phyloP scores from a whole-genome alignment of 2,888 invertebrate genomes.

The Drosophila anomalata region DNA sequence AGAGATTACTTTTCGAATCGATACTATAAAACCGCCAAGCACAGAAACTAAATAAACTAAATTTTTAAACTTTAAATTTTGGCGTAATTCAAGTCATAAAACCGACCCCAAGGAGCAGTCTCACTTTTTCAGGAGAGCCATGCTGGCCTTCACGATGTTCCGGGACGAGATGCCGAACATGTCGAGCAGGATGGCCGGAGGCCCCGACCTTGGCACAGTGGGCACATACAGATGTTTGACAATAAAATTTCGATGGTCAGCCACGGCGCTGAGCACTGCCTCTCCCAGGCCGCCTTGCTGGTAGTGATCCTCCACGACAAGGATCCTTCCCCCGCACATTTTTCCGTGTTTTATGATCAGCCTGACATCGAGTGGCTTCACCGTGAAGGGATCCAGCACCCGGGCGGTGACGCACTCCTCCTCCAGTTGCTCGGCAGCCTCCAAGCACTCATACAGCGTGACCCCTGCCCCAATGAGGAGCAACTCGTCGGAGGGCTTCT shows the following conservation, averaged over 20 bases:
- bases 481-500: slow-evolving; percentile 90
- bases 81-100: not conserved
- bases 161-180: slow-evolving; percentile 94
- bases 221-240: slow-evolving; percentile 92
- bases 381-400: slow-evolving; percentile 97
- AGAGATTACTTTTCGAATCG: not conserved
- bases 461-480: slow-evolving; percentile 96
- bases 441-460: slow-evolving; percentile 95
- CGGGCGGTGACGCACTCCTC: slow-evolving; percentile 89
- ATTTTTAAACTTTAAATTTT: not conserved
- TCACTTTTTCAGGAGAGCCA: slow-evolving; percentile 86
- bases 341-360: slow-evolving; percentile 90
- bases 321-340: slow-evolving; percentile 90
- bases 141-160: slow-evolving; percentile 90
- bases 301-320: slow-evolving; percentile 99
- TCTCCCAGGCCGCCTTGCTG: slow-evolving; percentile 97
- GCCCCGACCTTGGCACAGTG: slow-evolving; percentile 96
- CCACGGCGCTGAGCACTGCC: slow-evolving; percentile 93
- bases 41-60: too few species aligned
- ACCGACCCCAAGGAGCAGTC: not conserved
- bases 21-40: not conserved
- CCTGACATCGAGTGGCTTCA: slow-evolving; percentile 96
- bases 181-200: slow-evolving; percentile 93
- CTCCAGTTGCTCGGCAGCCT: slow-evolving; percentile 91
- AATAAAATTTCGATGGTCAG: slow-evolving; percentile 88